Evolutionary conservation across 2,888 invertebrate species (phyloP).

Genomic region (Xiphydria camelus): DNA sequence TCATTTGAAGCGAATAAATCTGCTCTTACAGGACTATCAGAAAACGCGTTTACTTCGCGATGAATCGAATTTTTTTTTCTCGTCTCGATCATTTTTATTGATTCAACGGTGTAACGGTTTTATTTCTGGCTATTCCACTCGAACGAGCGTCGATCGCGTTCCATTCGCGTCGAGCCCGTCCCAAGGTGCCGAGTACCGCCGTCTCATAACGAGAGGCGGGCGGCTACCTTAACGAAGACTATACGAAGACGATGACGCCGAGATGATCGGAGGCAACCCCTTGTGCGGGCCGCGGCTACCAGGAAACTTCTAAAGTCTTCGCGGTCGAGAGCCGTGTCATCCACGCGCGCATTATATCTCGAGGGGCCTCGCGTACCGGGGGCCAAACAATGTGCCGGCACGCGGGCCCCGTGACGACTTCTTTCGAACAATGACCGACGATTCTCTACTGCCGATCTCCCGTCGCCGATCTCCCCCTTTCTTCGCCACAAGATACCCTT

Average conservation of each 20-base stretch:
- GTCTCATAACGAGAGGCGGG: slow-evolving; percentile 14
- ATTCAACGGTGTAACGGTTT: too few species aligned
- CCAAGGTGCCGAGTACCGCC: slow-evolving; percentile 8
- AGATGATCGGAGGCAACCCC: slow-evolving; percentile 7
- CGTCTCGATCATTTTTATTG: too few species aligned
- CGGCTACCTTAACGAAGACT: slow-evolving; percentile 6
- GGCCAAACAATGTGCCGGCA: not conserved
- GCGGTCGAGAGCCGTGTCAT: not conserved
- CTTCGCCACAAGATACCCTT: slow-evolving; percentile 24
- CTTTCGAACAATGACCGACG: slow-evolving; percentile 40
- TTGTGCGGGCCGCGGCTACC: slow-evolving; percentile 16
- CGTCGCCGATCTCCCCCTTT: slow-evolving; percentile 26
- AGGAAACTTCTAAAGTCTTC: slow-evolving; percentile 11
- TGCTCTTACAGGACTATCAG: too few species aligned
- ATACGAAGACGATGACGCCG: slow-evolving; percentile 9
- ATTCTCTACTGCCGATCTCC: slow-evolving; percentile 30
- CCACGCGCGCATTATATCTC: slow-evolving; percentile 19
- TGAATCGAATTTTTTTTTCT: too few species aligned
- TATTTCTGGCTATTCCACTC: too few species aligned
- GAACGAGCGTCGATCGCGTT: too few species aligned
- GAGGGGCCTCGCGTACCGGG: slow-evolving; percentile 19
- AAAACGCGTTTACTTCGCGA: too few species aligned
- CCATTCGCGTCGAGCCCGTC: too few species aligned
- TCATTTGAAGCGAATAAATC: too few species aligned
- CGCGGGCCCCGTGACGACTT: slow-evolving; percentile 34